Evolutionary conservation across 2,113 vertebrate genomes (phyloP), one percentile per base, ranked within the genome.

Genomic region (Mastomys coucha): DNA sequence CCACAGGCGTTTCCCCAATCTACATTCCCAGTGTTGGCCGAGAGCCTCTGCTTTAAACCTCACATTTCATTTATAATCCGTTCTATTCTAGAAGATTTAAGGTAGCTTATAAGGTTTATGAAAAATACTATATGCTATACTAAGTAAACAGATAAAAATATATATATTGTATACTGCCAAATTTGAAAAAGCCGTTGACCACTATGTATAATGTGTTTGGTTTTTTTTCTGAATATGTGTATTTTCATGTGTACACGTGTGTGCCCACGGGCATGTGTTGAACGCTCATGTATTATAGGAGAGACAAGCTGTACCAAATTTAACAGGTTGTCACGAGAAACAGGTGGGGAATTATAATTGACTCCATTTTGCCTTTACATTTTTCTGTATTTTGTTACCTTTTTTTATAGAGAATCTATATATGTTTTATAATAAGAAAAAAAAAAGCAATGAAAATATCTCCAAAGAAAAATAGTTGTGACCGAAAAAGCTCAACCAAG

Each of bases 391-490:
- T 94, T 94, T 89, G 75, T 89, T 72, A 80, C 85, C 75, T 81
- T 96, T 65, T 56, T 97, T 93, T 81, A 85, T 90, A 94, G 69
- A 80, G 80, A 70, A 84, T 76, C 93, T 96, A 75, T 94, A 93
- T 93, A 90, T 97, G 92, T 85, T 96, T 92, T 86, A 77, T 45
- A 90, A 86, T 45, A 88, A 42, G 20, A 39, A 60, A 63, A 65
- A 63, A 65, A 87, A 75, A 92, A 36, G 78, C 89, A 96, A 76
- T 42, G 72, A 93, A 93, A 91, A 82, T 91, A 89, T 84, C 91
- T 75, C 82, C 63, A 89, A 97, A 92, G 92, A 96, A 97, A 97
- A 96, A 95, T 17, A 93, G 49, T 22, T 77, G n/a, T 91, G 69
- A 94, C 94, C 91, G 31, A 65, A 92, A 91, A 92, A 91, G 75